These are phyloP conservation scores for Mizuhopecten yessoensis DNA, from an alignment of 1,140 invertebrate species.

Conservation along the genomic window DNA sequence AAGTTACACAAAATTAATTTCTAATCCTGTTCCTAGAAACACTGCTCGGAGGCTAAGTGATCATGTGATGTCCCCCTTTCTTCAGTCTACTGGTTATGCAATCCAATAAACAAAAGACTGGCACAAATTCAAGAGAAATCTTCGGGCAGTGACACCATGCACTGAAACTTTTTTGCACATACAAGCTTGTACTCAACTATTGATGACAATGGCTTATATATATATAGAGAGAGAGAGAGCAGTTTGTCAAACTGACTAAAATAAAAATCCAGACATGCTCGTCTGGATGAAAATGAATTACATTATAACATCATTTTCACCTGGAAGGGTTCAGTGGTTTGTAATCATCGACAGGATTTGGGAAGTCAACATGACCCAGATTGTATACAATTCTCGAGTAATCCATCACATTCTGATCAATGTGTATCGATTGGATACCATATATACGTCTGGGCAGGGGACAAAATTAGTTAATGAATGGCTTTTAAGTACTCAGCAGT, in stretches of 20 bases:
- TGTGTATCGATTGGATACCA: neutral
- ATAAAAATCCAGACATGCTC: neutral
- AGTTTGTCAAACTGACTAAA: slow-evolving; percentile 22
- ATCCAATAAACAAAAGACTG: neutral
- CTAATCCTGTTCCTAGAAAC: slow-evolving; percentile 16
- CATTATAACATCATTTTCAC: neutral
- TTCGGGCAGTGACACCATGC: neutral
- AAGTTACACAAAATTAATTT: slow-evolving; percentile 30
- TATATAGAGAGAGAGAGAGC: neutral
- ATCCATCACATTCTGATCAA: neutral
- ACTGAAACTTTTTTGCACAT: neutral
- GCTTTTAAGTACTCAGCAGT: neutral
- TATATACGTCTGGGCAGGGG: slow-evolving; percentile 19
- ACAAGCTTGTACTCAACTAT: neutral
- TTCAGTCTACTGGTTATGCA: neutral
- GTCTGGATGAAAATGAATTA: neutral
- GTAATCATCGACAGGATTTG: neutral
- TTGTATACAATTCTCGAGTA: slow-evolving; percentile 10
- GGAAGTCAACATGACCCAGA: slow-evolving; percentile 9
- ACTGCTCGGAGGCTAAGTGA: neutral
- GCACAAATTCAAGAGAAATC: neutral
- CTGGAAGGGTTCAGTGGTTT: neutral
- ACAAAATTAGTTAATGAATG: slow-evolving; percentile 12
- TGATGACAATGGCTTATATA: neutral
- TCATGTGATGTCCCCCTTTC: neutral